Evolutionary conservation across 1,140 invertebrate species (phyloP).

Genomic region (Brachionus rotundiformis): DNA sequence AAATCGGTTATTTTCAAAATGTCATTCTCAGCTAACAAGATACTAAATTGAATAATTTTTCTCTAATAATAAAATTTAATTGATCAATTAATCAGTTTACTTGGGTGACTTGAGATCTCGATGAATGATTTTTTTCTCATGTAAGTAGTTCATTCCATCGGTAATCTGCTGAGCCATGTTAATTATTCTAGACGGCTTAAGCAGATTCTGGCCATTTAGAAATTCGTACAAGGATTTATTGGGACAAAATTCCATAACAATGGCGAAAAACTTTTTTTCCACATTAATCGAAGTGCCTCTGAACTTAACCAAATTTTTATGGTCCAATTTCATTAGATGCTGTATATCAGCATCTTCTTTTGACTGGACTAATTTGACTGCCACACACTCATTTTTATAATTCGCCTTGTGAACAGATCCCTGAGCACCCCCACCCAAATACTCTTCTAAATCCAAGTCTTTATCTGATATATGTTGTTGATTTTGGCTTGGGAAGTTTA

Average conservation of each 20-base stretch:
- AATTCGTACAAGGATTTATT: conserved; percentile 80
- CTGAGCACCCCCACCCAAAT: conserved; percentile 91
- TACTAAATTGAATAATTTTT: conserved; percentile 69
- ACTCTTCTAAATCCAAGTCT: conserved; percentile 82
- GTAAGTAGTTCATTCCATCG: conserved; percentile 84
- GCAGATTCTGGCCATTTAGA: background rate
- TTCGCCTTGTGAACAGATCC: conserved; percentile 90
- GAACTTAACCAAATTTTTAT: conserved; percentile 93
- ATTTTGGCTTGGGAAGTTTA: conserved; percentile 54
- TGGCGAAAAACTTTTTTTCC: conserved; percentile 67
- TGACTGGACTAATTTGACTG: conserved; percentile 85
- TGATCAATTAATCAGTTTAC: background rate
- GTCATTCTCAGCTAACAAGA: conserved; percentile 85
- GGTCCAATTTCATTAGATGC: conserved; percentile 88
- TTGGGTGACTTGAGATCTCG: conserved; percentile 94
- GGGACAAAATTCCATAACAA: conserved; percentile 97
- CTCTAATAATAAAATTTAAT: background rate
- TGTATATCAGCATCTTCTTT: conserved; percentile 84
- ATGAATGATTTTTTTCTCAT: conserved; percentile 89
- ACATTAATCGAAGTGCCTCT: conserved; percentile 68
- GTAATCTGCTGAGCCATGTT: conserved; percentile 73
- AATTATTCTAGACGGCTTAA: conserved; percentile 6
- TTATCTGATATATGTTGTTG: conserved; percentile 94
- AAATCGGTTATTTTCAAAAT: conserved; percentile 96
- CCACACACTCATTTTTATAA: conserved; percentile 72